Percentiles rank a stretch among this genome's conserved stretches.
These are phyloP conservation scores for Chloroceryle aenea DNA, from an alignment of 2,113 vertebrate species.

Conservation along the genomic window DNA sequence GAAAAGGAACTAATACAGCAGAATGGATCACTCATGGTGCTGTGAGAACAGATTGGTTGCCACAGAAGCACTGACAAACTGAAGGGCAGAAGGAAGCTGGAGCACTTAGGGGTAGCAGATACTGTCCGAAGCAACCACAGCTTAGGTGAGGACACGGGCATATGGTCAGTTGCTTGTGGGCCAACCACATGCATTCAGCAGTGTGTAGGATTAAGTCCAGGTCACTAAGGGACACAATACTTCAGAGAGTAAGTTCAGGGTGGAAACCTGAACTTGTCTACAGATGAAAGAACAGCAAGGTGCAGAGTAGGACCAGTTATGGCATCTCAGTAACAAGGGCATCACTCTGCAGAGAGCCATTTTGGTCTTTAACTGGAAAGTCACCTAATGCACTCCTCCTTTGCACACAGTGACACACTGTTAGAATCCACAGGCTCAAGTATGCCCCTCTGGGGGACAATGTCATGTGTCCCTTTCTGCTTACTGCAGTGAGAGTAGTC, in stretches of 20 bases:
- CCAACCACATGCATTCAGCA: rapidly evolving
- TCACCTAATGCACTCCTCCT: neutral
- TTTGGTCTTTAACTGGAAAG: neutral
- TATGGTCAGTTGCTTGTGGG: no score
- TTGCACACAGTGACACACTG: neutral
- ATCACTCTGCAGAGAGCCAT: neutral
- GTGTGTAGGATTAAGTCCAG: neutral
- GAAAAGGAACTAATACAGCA: neutral
- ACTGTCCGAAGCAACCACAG: neutral
- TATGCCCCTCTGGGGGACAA: neutral
- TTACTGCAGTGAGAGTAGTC: neutral
- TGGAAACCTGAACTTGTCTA: neutral
- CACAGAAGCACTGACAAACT: neutral
- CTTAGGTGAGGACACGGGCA: neutral
- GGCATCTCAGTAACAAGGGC: neutral
- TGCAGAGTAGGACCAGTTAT: neutral
- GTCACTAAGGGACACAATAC: neutral
- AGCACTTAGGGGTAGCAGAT: neutral
- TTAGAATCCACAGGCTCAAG: neutral
- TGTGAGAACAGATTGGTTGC: neutral
- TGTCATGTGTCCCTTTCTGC: neutral
- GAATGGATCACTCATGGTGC: rapidly evolving
- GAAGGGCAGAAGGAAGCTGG: neutral
- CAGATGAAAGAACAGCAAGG: neutral
- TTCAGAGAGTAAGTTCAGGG: neutral